Conservation (phyloP, 2,113 vertebrate species). For the Furnarius figulus region DNA sequence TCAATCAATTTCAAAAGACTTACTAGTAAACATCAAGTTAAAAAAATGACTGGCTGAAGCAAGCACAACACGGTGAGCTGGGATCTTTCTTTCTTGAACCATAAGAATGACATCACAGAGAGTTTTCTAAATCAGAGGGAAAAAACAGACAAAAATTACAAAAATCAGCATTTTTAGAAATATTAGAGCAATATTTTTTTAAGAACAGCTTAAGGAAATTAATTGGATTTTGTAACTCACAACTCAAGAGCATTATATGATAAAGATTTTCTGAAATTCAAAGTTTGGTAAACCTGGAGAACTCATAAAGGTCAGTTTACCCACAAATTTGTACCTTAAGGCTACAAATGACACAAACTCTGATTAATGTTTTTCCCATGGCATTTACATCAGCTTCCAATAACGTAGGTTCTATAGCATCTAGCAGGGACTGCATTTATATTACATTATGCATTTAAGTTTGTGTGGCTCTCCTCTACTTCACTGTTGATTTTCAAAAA, state of each 20-base stretch:
- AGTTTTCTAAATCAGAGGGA: conserved; percentile 80
- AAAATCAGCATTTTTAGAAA: not conserved
- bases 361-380: not conserved
- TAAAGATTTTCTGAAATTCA: not conserved
- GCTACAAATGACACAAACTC: not conserved
- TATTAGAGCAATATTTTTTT: not conserved
- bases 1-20: conserved; percentile 56
- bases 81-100: conserved; percentile 93
- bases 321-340: not conserved
- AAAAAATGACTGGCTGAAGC: conserved; percentile 96
- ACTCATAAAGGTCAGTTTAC: not conserved
- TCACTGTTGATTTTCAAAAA: not conserved
- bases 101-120: conserved; percentile 94
- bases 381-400: not conserved
- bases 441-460: too few species aligned
- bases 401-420: not conserved
- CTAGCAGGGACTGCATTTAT: not conserved
- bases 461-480: not conserved
- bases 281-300: not conserved
- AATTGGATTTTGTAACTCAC: not conserved
- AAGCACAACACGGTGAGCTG: conserved; percentile 92
- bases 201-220: not conserved
- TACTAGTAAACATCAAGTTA: conserved; percentile 98
- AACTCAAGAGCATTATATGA: not conserved
- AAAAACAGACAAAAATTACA: not conserved